phyloP scores from a whole-genome alignment of 2,797 vertebrate genomes.

The Characodon lateralis region DNA sequence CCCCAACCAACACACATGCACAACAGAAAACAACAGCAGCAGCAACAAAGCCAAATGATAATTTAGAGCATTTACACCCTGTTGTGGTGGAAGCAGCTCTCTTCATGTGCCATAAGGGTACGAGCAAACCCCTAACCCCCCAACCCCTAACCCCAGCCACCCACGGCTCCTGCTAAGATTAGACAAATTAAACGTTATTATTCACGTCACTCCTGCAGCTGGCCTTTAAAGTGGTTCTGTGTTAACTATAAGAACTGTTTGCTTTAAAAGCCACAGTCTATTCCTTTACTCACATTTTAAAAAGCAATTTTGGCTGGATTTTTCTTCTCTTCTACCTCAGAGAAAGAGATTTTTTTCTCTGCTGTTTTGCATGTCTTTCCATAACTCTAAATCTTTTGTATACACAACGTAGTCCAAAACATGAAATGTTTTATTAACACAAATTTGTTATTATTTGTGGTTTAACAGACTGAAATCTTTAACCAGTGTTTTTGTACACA shows the following conservation, averaged over 20 bases:
- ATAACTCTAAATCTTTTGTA: constrained; percentile 1
- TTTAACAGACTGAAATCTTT: constrained; percentile 2
- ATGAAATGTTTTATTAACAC: not conserved
- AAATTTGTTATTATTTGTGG: not conserved
- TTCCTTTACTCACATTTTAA: constrained; percentile 77
- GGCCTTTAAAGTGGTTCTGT: constrained; percentile 82
- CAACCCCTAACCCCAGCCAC: constrained; percentile 59
- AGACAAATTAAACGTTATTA: constrained; percentile 84
- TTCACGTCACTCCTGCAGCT: constrained; percentile 82
- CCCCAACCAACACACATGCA: constrained; percentile 15
- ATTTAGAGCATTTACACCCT: constrained; percentile 71
- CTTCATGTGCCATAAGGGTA: constrained; percentile 71
- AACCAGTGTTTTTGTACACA: constrained; percentile 7
- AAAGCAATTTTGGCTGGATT: constrained; percentile 71
- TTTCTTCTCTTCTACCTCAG: constrained; percentile 52
- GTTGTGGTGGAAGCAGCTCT: constrained; percentile 68
- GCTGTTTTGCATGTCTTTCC: not conserved
- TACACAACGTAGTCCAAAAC: not conserved
- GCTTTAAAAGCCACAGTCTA: constrained; percentile 81
- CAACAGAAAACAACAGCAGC: constrained; percentile 63
- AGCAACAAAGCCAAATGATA: constrained; percentile 64
- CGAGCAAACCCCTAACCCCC: constrained; percentile 48
- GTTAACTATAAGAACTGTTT: constrained; percentile 83
- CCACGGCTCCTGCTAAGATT: constrained; percentile 81
- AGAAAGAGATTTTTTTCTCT: constrained; percentile 31